Base-by-base conservation (phyloP, 2,888 invertebrate genomes). In the Unio pictorum region DNA sequence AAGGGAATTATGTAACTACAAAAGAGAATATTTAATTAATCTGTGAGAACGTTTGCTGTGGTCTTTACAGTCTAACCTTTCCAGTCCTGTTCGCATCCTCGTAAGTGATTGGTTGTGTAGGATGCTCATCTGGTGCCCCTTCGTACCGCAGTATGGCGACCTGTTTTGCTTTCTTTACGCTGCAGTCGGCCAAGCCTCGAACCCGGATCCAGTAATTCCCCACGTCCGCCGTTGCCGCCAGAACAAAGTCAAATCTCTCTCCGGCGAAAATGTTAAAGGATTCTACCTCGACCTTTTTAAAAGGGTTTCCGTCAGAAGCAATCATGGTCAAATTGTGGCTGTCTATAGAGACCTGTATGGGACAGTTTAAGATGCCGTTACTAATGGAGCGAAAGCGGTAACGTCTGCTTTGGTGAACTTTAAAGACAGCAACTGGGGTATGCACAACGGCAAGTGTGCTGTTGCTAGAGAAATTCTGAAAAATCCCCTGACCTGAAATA, bases 121-220 rank as follows among this genome's bases (percentile, higher is more conserved):
- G 86, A 17, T 77, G 71, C 6, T 67, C 76, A 1, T 75, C 75
- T 0, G 71, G 59, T 20, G 93, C 88, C 86, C 93, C 92, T 84
- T 93, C 95, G 91, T 97, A 97, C 79, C 96, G 93, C 78, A 97
- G 91, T 83, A 97, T 94, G 75, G 93, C 94, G 23, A 96, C 91
- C 90, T 97, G 96, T 28, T 61, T 61, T 28, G 61, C 23, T 18
- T 20, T 1, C 20, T 61, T 28, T 28, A 61, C 61, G 28, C 69
- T 67, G 66, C 74, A 74, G 23, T 72, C 74, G 17, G 74, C 74
- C 18, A 74, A n/a, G 20, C 74, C 74, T 11, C 68, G 58, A 7
- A 66, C 66, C 23, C 74, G 30, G 34, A 74, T 69, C 74, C 74
- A 74, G 54, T 72, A 74, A 91, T 80, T 81, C n/a, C 70, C 78